Evolutionary conservation across 1,140 invertebrate genomes (phyloP), one percentile per base, ranked within the genome.

Genomic region (Dermatophagoides farinae): DNA sequence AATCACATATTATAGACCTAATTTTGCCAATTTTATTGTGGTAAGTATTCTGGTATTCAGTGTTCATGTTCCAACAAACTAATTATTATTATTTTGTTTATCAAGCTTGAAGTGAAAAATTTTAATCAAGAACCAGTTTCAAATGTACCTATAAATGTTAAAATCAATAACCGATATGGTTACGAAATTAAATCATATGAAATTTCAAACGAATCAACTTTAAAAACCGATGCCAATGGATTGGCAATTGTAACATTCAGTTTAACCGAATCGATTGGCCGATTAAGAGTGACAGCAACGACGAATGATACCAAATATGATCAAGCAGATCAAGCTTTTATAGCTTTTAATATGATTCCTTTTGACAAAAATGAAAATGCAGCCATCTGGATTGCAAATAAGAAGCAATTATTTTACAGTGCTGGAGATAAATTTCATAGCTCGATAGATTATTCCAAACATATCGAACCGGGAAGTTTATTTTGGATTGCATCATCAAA

Each of bases 1-100:
- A 2, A 61, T 66, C 6, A 62, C 63, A 40, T 66, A 67, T 61
- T 72, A 71, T 55, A 70, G 69, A 59, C 70, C 70, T 31, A 70
- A 70, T 40, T 58, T 71, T n/a, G 57, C 63, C 0, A 71, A 68
- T 49, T 60, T 65, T 38, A 57, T 71, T 20, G 61, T 66, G 60
- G 70, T 71, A 65, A n/a, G n/a, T n/a, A n/a, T n/a, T n/a, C n/a
- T n/a, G n/a, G n/a, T n/a, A n/a, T n/a, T n/a, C n/a, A n/a, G n/a
- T n/a, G n/a, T n/a, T n/a, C n/a, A n/a, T n/a, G n/a, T n/a, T n/a
- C n/a, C n/a, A n/a, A n/a, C n/a, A n/a, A n/a, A n/a, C n/a, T n/a
- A 16, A 43, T 38, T 18, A 41, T 23, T 53, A 9, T 50, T 18
- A 16, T 60, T n/a, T 38, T 39, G 38, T 31, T 40, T 22, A 57